These are phyloP conservation scores for Ophioninae sp. DNA, from an alignment of 2,888 invertebrate genomes.

Conservation along the genomic window DNA sequence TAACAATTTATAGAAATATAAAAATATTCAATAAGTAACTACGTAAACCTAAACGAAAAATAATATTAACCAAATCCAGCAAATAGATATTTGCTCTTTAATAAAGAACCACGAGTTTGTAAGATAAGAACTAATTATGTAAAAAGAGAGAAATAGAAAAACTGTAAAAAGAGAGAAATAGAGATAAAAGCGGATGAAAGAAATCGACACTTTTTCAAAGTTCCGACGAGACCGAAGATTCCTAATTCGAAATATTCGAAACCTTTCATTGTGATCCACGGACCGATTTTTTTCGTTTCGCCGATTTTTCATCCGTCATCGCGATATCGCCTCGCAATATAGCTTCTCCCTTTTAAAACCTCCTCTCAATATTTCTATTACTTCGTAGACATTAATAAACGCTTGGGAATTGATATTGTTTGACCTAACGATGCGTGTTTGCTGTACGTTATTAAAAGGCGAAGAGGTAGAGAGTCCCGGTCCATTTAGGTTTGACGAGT, in stretches of 20 bases:
- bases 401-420: conserved; percentile 55
- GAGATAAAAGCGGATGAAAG: background rate
- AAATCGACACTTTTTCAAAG: conserved; percentile 57
- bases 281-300: background rate
- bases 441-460: conserved; percentile 35
- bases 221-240: conserved; percentile 33
- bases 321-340: conserved; percentile 14
- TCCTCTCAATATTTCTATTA: conserved; percentile 51
- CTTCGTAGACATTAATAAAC: conserved; percentile 54
- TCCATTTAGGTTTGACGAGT: conserved; percentile 44
- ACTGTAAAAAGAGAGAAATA: conserved; percentile 20
- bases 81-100: too few relatives aligned
- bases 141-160: too few relatives aligned
- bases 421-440: conserved; percentile 44
- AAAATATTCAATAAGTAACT: too few relatives aligned
- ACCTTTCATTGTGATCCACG: conserved; percentile 4
- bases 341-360: conserved; percentile 18
- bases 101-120: too few relatives aligned
- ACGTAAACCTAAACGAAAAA: too few relatives aligned
- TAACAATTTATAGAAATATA: too few relatives aligned
- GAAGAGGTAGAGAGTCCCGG: background rate
- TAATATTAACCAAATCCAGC: too few relatives aligned
- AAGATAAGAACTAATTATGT: too few relatives aligned
- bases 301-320: conserved; percentile 23
- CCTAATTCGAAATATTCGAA: conserved; percentile 49